These are phyloP conservation scores for Eulemur macaco DNA, from an alignment of 2,113 vertebrate species.

Conservation along the genomic window DNA sequence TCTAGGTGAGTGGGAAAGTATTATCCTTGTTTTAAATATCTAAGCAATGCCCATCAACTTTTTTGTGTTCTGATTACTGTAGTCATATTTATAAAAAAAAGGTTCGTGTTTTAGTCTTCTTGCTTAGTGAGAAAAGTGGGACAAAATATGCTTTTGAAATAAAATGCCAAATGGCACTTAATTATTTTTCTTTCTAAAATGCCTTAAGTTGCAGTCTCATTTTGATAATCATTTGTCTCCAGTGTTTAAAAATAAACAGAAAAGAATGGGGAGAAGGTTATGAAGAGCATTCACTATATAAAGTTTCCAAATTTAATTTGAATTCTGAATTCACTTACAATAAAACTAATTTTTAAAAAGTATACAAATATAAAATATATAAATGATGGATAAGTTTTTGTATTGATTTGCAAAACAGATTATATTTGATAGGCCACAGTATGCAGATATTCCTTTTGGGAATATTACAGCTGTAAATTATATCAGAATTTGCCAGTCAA, in stretches of 20 bases:
- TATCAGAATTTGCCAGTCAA: conserved; percentile 83
- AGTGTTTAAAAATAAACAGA: conserved; percentile 81
- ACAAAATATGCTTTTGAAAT: conserved; percentile 79
- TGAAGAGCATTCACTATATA: conserved; percentile 67
- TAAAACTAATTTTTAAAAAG: conserved; percentile 81
- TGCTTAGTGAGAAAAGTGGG: conserved; percentile 76
- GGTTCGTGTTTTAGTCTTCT: conserved; percentile 78
- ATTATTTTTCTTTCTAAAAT: conserved; percentile 77
- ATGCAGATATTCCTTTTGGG: conserved; percentile 78
- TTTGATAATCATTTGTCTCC: conserved; percentile 80
- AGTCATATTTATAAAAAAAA: conserved; percentile 81
- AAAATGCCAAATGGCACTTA: conserved; percentile 70
- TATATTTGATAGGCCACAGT: conserved; percentile 84
- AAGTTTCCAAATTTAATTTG: conserved; percentile 79
- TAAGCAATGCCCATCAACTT: conserved; percentile 71
- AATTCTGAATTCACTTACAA: conserved; percentile 80
- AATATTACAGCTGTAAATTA: conserved; percentile 81
- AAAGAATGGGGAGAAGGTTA: conserved; percentile 67
- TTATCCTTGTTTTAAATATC: conserved; percentile 81
- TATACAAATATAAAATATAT: conserved; percentile 75
- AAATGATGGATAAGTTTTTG: conserved; percentile 81
- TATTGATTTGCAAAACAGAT: conserved; percentile 81
- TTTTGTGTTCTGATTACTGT: conserved; percentile 82
- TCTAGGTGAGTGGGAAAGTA: conserved; percentile 75
- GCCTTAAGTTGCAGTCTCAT: conserved; percentile 80